Evolutionary conservation across 2,888 invertebrate genomes (phyloP).

Genomic region (Agrilus biguttatus): DNA sequence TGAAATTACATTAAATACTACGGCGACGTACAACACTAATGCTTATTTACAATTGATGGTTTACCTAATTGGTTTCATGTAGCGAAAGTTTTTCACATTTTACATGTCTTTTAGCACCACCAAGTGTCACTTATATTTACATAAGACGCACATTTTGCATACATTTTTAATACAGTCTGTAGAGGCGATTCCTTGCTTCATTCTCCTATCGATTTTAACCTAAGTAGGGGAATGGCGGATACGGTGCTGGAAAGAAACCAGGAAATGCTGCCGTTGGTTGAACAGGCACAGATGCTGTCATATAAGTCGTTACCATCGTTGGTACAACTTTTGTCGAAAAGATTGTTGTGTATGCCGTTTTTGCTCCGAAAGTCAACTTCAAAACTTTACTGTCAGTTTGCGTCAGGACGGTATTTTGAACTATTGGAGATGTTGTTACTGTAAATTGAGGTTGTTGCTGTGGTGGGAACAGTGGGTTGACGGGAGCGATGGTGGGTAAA

Average conservation of each 20-base stretch:
- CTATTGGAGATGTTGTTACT: slow-evolving; percentile 65
- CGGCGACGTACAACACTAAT: no score
- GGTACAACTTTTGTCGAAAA: slow-evolving; percentile 73
- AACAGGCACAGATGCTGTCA: slow-evolving; percentile 65
- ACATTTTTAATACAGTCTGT: background rate
- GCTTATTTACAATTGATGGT: no score
- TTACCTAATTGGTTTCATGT: no score
- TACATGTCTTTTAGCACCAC: background rate
- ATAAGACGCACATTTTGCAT: no score
- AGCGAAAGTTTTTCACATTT: background rate
- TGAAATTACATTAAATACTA: no score
- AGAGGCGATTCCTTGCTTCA: no score
- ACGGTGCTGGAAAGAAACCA: slow-evolving; percentile 64
- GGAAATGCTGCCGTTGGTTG: slow-evolving; percentile 55
- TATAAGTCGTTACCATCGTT: slow-evolving; percentile 67
- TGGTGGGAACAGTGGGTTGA: slow-evolving; percentile 40
- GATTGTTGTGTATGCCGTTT: slow-evolving; percentile 75
- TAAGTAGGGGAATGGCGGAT: slow-evolving; percentile 60
- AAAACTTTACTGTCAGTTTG: slow-evolving; percentile 69
- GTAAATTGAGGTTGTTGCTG: slow-evolving; percentile 54
- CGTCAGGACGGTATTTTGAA: slow-evolving; percentile 64
- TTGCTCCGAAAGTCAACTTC: slow-evolving; percentile 81
- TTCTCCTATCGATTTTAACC: slow-evolving; percentile 35
- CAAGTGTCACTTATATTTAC: background rate
- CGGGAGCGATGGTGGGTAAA: slow-evolving; percentile 25